Base-by-base conservation (phyloP, 2,888 invertebrate genomes). In the Ditula angustiorana region DNA sequence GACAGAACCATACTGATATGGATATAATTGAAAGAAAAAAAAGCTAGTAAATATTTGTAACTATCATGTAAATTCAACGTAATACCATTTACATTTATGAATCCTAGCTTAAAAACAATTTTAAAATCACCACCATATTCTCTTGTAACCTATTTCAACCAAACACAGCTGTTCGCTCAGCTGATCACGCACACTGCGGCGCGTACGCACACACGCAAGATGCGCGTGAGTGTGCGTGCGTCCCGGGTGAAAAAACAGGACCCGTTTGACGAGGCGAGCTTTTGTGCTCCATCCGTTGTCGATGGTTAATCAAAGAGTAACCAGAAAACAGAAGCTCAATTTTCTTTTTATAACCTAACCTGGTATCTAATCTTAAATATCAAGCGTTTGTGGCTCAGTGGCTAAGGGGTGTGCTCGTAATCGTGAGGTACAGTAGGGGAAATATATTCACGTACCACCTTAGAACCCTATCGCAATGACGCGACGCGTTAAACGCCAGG, bases 191-290 rank as follows among this genome's bases (percentile, higher is more conserved):
- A 58, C 70, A 67, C 61, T 41, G 7, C 41, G 21, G 58, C 47
- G 26, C 46, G 28, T 26, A 16, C 47, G 37, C 57, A 55, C 41
- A 57, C 23, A n/a, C 8, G 11, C 7, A 41, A 50, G 53, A 33
- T 33, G 67, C 65, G 55, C 59, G 77, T 74, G 71, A 78, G 79
- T 74, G 71, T 78, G 79, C 53, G 77, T 72, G 78, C 53, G 78
- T 78, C 76, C 72, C 67, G 71, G 75, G 76, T 78, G 78, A 77
- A 83, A 86, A 88, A 87, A 88, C 77, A 81, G 80, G 82, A 87
- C 86, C 77, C 74, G 89, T 86, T 81, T 73, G 79, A 83, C 87
- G 78, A 76, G 83, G 74, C 80, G 78, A 76, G 80, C 80, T 81
- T 83, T 83, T 80, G 79, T 82, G 79, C 82, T 81, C 83, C 84